Conservation (phyloP, 1,140 invertebrate species). For the Globodera ellingtonae region DNA sequence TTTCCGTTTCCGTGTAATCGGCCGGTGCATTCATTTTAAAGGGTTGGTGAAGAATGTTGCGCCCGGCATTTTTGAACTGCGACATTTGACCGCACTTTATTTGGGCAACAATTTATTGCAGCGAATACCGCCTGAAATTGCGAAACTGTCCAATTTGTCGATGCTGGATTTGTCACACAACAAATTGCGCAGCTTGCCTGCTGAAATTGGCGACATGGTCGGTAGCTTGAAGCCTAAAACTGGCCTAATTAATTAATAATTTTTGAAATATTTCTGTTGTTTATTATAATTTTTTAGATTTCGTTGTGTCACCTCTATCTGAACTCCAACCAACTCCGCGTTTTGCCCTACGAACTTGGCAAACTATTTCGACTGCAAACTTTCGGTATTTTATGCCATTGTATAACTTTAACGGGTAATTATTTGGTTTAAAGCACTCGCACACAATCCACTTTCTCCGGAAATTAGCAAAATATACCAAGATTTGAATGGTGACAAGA, state of each 20-base stretch:
- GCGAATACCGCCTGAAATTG: constrained; percentile 54
- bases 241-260: not conserved
- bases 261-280: not conserved
- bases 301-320: constrained; percentile 86
- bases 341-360: constrained; percentile 92
- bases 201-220: constrained; percentile 68
- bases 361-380: constrained; percentile 91
- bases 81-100: constrained; percentile 59
- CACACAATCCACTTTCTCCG: constrained; percentile 89
- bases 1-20: constrained; percentile 9
- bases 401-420: constrained; percentile 7
- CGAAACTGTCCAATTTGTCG: constrained; percentile 71
- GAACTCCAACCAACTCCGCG: constrained; percentile 87
- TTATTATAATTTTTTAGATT: constrained; percentile 29
- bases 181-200: constrained; percentile 86
- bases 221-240: no score
- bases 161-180: constrained; percentile 89
- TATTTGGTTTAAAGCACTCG: constrained; percentile 73
- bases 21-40: constrained; percentile 20
- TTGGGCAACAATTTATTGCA: constrained; percentile 51
- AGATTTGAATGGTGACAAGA: constrained; percentile 87
- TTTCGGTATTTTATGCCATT: constrained; percentile 66
- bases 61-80: constrained; percentile 48
- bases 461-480: constrained; percentile 88
- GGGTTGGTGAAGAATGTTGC: constrained; percentile 48